Conservation (phyloP, 2,888 invertebrate genomes). For the Drosophila neotestacea region DNA sequence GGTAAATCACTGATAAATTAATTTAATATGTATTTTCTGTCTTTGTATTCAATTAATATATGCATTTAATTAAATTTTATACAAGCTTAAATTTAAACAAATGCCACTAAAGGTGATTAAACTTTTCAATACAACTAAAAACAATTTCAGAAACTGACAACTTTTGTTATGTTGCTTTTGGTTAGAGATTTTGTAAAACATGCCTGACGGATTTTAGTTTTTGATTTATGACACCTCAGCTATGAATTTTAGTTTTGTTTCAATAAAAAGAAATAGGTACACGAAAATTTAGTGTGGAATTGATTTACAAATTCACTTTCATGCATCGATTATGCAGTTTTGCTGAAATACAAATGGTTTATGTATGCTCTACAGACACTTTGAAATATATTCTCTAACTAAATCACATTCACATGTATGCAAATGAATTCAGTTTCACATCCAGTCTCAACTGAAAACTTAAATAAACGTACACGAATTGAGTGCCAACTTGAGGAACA, state of each 20-base stretch:
- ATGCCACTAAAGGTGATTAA: not conserved
- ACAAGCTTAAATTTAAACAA: not conserved
- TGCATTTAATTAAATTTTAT: not conserved
- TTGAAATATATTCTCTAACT: not conserved
- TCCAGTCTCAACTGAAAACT: conserved; percentile 13
- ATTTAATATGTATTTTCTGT: not conserved
- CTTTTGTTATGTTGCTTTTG: not conserved
- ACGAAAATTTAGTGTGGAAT: not conserved
- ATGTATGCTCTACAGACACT: conserved; percentile 12
- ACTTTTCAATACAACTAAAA: not conserved
- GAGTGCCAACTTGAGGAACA: conserved; percentile 10
- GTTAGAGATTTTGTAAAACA: not conserved
- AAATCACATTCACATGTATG: conserved; percentile 5
- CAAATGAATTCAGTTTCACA: conserved; percentile 16
- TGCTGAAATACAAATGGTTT: conserved; percentile 6
- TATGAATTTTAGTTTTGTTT: not conserved
- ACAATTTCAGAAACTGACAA: not conserved
- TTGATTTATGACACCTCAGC: not conserved
- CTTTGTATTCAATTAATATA: not conserved
- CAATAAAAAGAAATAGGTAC: not conserved
- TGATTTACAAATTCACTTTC: not conserved
- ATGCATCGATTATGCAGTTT: conserved; percentile 9
- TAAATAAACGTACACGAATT: conserved; percentile 15
- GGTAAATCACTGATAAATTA: not conserved
- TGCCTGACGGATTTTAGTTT: not conserved